A percentile compares a stretch with the other conserved stretches of the same genome.
Conservation (phyloP, 2,797 vertebrate genomes). For the Girardinus metallicus region DNA sequence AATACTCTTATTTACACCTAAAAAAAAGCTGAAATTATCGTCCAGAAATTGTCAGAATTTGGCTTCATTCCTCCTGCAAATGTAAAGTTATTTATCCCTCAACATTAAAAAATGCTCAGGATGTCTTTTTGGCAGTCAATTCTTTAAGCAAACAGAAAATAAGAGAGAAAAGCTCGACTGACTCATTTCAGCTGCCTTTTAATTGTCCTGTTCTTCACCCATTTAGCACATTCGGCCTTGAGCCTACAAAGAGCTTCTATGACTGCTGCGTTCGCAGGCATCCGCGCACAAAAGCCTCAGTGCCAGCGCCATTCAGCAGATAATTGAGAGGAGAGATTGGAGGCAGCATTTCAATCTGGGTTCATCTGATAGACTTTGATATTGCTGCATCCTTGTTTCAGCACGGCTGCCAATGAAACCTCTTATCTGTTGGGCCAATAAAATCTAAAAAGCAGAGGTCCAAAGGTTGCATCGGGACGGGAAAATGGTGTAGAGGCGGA, state of each 20-base stretch:
- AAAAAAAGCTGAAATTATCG: neutral
- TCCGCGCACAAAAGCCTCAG: conserved; percentile 23
- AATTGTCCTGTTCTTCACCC: conserved; percentile 5
- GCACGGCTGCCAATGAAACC: conserved; percentile 29
- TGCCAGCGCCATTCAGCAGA: conserved; percentile 31
- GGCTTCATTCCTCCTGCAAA: neutral
- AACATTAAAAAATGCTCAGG: neutral
- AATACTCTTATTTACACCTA: neutral
- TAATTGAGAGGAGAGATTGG: conserved; percentile 63
- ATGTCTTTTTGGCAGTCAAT: neutral
- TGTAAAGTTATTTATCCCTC: neutral
- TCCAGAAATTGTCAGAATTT: neutral
- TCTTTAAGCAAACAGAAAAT: conserved; percentile 2
- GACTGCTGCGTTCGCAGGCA: conserved; percentile 17
- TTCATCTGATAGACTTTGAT: conserved; percentile 23
- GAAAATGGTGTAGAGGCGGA: conserved; percentile 18
- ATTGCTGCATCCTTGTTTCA: conserved; percentile 36
- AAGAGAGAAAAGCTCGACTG: neutral
- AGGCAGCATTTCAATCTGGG: conserved; percentile 45
- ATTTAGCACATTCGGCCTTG: neutral
- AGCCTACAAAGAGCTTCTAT: neutral
- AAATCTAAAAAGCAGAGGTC: conserved; percentile 12
- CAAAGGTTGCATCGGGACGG: conserved; percentile 28
- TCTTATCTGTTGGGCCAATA: conserved; percentile 28
- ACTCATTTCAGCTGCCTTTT: conserved; percentile 23